These are phyloP conservation scores for Drosophila diplacantha DNA, from an alignment of 2,888 invertebrate genomes.

Conservation along the genomic window DNA sequence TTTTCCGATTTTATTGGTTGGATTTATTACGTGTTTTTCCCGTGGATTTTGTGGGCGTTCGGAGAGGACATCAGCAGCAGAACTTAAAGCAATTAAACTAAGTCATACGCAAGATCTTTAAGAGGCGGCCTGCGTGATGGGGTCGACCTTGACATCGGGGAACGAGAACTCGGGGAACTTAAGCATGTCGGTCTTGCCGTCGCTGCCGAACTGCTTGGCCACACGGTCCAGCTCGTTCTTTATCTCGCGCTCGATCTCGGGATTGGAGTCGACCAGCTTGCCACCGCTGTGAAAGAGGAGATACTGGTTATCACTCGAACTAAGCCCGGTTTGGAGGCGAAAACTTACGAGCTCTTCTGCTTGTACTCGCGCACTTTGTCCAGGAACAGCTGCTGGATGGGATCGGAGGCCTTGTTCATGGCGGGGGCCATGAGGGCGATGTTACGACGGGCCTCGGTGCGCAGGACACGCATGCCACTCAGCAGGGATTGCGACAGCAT, in stretches of 20 bases:
- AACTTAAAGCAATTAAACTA: conserved; percentile 62
- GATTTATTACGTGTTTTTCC: conserved; percentile 5
- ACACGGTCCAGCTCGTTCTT: conserved; percentile 89
- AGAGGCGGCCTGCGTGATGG: conserved; percentile 78
- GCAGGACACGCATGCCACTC: conserved; percentile 79
- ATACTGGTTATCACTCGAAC: background rate
- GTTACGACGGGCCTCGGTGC: conserved; percentile 82
- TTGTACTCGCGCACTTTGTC: conserved; percentile 95
- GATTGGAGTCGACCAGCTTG: conserved; percentile 89
- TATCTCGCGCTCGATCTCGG: conserved; percentile 86
- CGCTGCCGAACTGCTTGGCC: conserved; percentile 86
- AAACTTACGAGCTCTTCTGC: conserved; percentile 87
- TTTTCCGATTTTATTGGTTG: conserved; percentile 55
- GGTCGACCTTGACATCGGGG: conserved; percentile 84
- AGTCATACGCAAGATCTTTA: conserved; percentile 35
- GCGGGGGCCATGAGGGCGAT: conserved; percentile 85
- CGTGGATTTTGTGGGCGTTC: conserved; percentile 1
- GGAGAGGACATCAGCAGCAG: conserved; percentile 20
- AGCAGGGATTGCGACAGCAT: conserved; percentile 81
- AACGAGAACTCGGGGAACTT: conserved; percentile 93
- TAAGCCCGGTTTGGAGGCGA: rapidly evolving
- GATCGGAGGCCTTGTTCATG: conserved; percentile 87
- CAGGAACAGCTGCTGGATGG: conserved; percentile 94
- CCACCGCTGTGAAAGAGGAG: conserved; percentile 81
- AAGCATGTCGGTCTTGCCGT: conserved; percentile 88